phyloP scores from a whole-genome alignment of 2,888 invertebrate genomes.

The Blera fallax region DNA sequence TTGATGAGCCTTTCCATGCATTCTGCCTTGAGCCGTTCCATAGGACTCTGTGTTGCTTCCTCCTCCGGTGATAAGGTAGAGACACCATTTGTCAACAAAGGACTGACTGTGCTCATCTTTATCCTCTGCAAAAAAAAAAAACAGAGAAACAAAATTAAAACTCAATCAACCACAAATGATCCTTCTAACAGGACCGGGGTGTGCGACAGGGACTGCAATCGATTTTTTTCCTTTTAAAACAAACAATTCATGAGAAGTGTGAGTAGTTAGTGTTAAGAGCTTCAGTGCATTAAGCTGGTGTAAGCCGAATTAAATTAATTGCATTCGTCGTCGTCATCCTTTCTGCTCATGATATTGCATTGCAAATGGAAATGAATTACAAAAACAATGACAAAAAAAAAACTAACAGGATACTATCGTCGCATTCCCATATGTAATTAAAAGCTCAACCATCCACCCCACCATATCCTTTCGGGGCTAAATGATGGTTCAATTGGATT shows the following conservation, averaged over 20 bases:
- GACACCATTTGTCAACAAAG: constrained; percentile 23
- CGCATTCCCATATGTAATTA: background rate
- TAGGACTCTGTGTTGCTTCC: constrained; percentile 76
- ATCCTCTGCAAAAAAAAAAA: background rate
- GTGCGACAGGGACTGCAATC: background rate
- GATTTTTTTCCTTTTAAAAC: constrained; percentile 6
- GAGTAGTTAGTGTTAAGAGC: constrained; percentile 5
- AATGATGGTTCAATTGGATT: constrained; percentile 1
- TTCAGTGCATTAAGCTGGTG: constrained; percentile 11
- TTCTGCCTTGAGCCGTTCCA: constrained; percentile 76
- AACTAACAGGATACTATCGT: background rate
- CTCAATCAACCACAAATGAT: constrained; percentile 33
- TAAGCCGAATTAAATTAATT: constrained; percentile 44
- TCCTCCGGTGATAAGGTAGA: constrained; percentile 53
- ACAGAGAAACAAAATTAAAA: constrained; percentile 29
- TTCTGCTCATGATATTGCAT: background rate
- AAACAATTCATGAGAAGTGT: background rate
- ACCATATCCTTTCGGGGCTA: too few species aligned
- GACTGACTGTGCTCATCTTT: constrained; percentile 59
- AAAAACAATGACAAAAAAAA: background rate
- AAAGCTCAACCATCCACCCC: background rate
- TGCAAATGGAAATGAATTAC: background rate
- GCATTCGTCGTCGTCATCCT: background rate
- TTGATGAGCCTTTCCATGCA: constrained; percentile 77
- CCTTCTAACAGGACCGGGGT: background rate